Evolutionary conservation across 2,797 vertebrate genomes (phyloP), one percentile per base, ranked within the genome.

Genomic region (Coracias cyanogaster): DNA sequence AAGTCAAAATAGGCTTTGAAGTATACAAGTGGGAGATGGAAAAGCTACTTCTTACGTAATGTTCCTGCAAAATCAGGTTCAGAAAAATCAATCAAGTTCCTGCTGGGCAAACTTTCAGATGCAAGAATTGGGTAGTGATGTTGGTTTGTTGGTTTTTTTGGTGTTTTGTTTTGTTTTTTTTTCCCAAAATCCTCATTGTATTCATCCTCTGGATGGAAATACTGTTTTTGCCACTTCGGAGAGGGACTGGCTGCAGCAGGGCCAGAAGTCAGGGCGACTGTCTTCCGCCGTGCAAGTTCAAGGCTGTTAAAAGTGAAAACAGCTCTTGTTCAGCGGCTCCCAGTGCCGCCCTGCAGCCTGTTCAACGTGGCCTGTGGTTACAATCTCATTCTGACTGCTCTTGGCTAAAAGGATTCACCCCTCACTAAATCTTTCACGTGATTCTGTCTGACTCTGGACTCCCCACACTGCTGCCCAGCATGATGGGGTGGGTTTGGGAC

Each of bases 401-500:
- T 35, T n/a, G n/a, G 39, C 28, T 49, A 18, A 24, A 10, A 61
- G 29, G 24, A 26, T 84, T 82, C 69, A 88, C 55, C 49, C 41
- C 25, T 69, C 31, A 3, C 33, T 76, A 61, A 74, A 65, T 15
- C 39, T 28, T 28, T 39, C 26, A 3, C 1, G 1, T 28, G 31
- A 52, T 7, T 3, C 20, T 29, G 10, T 20, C 66, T 67, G 78
- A 6, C 66, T 71, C 66, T 13, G 18, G 29, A 17, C 26, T 35
- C 54, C 13, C 57, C 29, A 5, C 6, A 1, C 4, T 26, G 8
- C 37, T 51, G 28, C 17, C 49, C 43, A 29, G 0, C 1, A 0
- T 2, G 17, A 33, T 8, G 26, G 25, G 12, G 4, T 77, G 67
- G 46, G 55, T 66, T 58, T 65, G 62, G 86, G 71, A 41, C 1